Evolutionary conservation across 2,888 invertebrate species (phyloP).

Genomic region (Chalcosyrphus nemorum): DNA sequence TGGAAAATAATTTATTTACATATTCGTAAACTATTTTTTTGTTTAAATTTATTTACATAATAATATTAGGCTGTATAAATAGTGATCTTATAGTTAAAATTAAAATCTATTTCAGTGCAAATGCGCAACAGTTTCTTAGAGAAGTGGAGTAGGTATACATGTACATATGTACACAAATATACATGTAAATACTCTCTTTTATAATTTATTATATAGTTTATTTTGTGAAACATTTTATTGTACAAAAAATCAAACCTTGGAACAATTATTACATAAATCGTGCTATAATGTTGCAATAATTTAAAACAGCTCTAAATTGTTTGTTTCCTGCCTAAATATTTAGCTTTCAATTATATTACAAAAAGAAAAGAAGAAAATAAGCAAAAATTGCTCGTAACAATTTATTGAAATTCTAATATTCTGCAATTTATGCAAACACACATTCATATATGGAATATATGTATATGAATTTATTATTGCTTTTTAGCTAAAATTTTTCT

Average conservation of each 20-base stretch:
- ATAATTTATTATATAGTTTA: neutral
- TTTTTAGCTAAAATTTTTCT: conserved; percentile 56
- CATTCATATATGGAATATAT: neutral
- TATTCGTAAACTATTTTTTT: conserved; percentile 22
- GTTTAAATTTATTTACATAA: conserved; percentile 62
- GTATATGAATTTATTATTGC: neutral
- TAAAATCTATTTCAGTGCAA: conserved; percentile 40
- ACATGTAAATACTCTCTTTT: too few relatives aligned
- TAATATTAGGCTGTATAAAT: conserved; percentile 57
- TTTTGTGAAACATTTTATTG: neutral
- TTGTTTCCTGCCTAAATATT: neutral
- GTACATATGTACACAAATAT: neutral
- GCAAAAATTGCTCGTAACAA: neutral
- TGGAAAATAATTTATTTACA: conserved; percentile 33
- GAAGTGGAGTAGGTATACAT: too few relatives aligned
- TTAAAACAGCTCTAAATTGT: neutral
- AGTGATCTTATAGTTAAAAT: conserved; percentile 32
- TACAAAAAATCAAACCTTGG: neutral
- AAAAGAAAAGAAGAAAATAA: neutral
- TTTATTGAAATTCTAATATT: neutral
- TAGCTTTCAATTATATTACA: neutral
- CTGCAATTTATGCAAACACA: too few relatives aligned
- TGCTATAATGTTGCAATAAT: neutral
- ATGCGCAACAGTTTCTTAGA: conserved; percentile 25
- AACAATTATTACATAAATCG: neutral